Percentiles rank a stretch among this genome's conserved stretches.
These are phyloP conservation scores for Sphaerophoria taeniata DNA, from an alignment of 2,888 invertebrate genomes.

Conservation along the genomic window DNA sequence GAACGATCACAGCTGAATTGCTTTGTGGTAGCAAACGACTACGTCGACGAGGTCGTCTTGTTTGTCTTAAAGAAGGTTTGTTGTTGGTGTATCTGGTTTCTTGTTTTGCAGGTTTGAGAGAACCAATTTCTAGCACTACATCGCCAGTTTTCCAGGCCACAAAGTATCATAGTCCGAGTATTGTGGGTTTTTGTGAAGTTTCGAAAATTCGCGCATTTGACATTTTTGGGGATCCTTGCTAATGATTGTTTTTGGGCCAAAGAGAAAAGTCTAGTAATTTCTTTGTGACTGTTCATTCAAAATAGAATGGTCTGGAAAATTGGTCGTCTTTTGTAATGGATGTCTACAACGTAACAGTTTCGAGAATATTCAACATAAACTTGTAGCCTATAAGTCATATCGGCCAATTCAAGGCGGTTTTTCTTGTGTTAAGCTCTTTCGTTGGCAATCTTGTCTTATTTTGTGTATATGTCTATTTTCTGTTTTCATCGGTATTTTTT, in stretches of 20 bases:
- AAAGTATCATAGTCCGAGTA: constrained; percentile 9
- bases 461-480: background rate
- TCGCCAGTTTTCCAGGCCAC: constrained; percentile 49
- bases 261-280: no score
- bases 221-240: no score
- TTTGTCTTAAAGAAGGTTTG: constrained; percentile 40
- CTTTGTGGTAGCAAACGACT: constrained; percentile 22
- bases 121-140: constrained; percentile 37
- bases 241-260: no score
- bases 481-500: constrained; percentile 25
- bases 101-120: constrained; percentile 39
- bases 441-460: constrained; percentile 35
- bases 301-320: no score
- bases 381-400: background rate
- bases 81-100: constrained; percentile 40
- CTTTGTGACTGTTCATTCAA: no score
- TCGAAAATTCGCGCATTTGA: background rate
- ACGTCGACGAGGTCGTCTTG: constrained; percentile 66
- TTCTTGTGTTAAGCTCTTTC: constrained; percentile 55
- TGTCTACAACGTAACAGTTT: background rate
- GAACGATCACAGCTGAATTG: constrained; percentile 31
- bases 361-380: background rate
- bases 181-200: background rate
- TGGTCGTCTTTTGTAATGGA: no score
- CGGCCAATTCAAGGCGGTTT: constrained; percentile 46